A percentile compares a stretch with the other conserved stretches of the same genome.
Conservation (phyloP, 2,797 vertebrate species). For the Astyanax mexicanus region DNA sequence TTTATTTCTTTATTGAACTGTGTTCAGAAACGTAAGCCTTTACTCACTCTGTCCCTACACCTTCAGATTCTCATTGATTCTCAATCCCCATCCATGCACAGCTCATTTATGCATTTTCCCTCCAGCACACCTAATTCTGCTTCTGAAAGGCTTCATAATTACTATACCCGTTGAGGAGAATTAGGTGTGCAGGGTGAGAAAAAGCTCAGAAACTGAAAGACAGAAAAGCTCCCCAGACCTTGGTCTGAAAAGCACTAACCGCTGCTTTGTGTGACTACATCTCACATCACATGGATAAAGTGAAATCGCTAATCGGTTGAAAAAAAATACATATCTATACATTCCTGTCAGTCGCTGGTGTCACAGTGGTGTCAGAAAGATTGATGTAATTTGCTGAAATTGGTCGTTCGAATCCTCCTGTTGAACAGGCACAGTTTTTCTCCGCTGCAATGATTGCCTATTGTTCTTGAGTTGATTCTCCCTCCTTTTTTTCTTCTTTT, state of each 20-base stretch:
- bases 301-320: not conserved
- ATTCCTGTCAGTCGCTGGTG: constrained; percentile 19
- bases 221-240: not conserved
- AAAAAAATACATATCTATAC: not conserved
- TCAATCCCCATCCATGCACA: not conserved
- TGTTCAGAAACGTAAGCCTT: not conserved
- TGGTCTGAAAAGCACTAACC: not conserved
- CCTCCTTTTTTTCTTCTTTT: not conserved
- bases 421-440: constrained; percentile 15
- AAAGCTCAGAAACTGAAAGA: not conserved
- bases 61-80: not conserved
- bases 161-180: not conserved
- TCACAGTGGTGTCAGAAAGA: not conserved
- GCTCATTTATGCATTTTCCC: not conserved
- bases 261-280: not conserved
- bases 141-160: constrained; percentile 3
- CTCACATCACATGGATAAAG: not conserved
- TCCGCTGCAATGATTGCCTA: constrained; percentile 15
- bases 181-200: not conserved
- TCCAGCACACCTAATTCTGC: not conserved
- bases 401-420: not conserved
- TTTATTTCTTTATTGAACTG: not conserved
- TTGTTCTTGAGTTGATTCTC: constrained; percentile 13
- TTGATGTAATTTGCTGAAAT: not conserved
- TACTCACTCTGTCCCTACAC: not conserved